Base-by-base conservation (phyloP, 2,888 invertebrate species). In the Stenolophus ochropezus region DNA sequence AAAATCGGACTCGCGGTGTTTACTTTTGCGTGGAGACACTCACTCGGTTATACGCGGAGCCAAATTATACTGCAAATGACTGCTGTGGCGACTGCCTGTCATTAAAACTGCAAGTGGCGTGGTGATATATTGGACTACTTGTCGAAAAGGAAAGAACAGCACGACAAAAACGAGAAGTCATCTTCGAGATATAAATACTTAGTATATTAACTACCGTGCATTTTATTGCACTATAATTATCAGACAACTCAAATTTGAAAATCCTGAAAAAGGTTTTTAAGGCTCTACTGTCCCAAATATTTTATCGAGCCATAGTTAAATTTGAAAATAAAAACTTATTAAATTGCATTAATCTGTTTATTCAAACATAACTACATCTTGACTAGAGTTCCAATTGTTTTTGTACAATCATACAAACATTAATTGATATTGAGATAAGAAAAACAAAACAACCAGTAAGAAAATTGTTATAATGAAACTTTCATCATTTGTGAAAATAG, bases 1-100 rank as follows among this genome's bases (percentile, higher is more conserved):
- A 82, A 83, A 83, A 78, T 75, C 77, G 79, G 76, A 81, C 81
- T 75, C 79, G 42, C 69, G 77, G 81, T 81, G 79, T 81, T 82
- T 76, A 81, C 77, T 83, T 82, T 81, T 53, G 77, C 61, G 78
- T 74, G 58, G 78, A n/a, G n/a, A 79, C 79, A 79, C 69, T 42
- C 58, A 58, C 56, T 75, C 51, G 16, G 53, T 69, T 78, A 65
- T 65, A 42, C 65, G 51, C 51, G 42, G n/a, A 25, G 75, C 75
- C 75, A 75, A 75, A 75, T 73, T 73, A 73, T 73, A 73, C 51
- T 49, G 73, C 47, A 47, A 79, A 71, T 79, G 53, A 33, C 65
- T 71, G 21, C 53, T 49, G 14, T 16, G 49, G 23, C 20, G 47
- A 42, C 23, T 78, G 51, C 20, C 23, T 65, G 25, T 65, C 79